phyloP scores from a whole-genome alignment of 2,797 vertebrate species.

The Spondyliosoma cantharus region DNA sequence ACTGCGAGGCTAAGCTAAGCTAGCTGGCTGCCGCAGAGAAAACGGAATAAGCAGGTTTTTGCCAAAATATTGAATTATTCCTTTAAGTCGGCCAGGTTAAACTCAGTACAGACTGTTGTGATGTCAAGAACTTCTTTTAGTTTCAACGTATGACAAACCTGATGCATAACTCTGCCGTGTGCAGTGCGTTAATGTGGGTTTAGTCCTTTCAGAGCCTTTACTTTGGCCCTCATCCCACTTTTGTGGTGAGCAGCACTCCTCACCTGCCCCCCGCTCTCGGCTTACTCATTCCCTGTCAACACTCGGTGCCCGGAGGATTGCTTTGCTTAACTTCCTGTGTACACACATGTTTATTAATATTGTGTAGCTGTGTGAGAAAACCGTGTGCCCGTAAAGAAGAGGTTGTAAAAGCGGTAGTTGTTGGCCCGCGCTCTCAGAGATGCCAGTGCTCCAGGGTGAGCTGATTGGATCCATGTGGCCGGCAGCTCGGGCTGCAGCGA shows the following conservation, averaged over 20 bases:
- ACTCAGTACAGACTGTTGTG: slow-evolving; percentile 19
- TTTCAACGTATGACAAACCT: slow-evolving; percentile 28
- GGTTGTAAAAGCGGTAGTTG: slow-evolving; percentile 76
- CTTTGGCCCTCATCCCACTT: slow-evolving; percentile 40
- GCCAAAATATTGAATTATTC: background rate
- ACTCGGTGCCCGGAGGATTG: slow-evolving; percentile 55
- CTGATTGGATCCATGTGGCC: slow-evolving; percentile 82
- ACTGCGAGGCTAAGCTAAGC: background rate
- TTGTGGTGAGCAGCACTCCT: slow-evolving; percentile 54
- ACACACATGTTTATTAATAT: slow-evolving; percentile 76
- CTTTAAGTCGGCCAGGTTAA: slow-evolving; percentile 9
- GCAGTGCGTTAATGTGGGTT: slow-evolving; percentile 36
- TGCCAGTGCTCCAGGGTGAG: slow-evolving; percentile 80
- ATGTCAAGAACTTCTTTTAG: background rate
- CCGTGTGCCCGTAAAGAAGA: slow-evolving; percentile 59
- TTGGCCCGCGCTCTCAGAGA: slow-evolving; percentile 74
- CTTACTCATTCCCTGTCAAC: slow-evolving; percentile 63
- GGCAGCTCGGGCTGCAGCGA: slow-evolving; percentile 66
- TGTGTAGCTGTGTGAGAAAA: slow-evolving; percentile 70
- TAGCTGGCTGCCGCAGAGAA: background rate
- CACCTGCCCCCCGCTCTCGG: slow-evolving; percentile 60
- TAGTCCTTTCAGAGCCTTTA: slow-evolving; percentile 35
- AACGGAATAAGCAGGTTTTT: background rate
- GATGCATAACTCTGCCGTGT: slow-evolving; percentile 35
- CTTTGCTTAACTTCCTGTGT: slow-evolving; percentile 68